These are phyloP conservation scores for Rhagium mordax DNA, from an alignment of 2,888 invertebrate genomes.

Conservation along the genomic window DNA sequence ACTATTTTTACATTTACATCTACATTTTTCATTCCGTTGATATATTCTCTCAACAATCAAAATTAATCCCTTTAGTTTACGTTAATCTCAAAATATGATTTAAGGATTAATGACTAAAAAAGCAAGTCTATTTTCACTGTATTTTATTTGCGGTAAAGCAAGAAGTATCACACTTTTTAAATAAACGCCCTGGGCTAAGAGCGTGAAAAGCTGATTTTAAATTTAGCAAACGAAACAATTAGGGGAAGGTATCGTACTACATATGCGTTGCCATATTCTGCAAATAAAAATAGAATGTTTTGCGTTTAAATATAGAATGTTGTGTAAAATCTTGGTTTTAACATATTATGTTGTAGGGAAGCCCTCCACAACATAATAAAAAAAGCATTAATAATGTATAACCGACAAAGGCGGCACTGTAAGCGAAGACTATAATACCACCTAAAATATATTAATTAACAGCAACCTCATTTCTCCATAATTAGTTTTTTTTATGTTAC, in stretches of 20 bases:
- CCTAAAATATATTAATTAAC: conserved; percentile 13
- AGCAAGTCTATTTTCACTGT: no score
- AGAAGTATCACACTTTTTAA: not conserved
- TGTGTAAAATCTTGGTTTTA: not conserved
- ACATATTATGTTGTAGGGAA: not conserved
- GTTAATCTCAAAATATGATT: no score
- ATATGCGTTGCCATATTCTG: not conserved
- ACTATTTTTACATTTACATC: no score
- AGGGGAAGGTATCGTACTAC: not conserved
- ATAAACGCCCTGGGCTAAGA: not conserved
- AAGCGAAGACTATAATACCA: not conserved
- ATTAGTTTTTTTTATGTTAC: conserved; percentile 2
- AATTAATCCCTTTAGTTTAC: no score
- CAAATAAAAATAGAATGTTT: not conserved
- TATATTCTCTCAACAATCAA: no score
- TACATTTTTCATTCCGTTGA: no score
- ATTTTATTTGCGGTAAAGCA: no score
- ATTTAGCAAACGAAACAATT: not conserved
- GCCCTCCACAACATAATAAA: not conserved
- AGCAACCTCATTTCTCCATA: conserved; percentile 4
- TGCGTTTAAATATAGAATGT: not conserved
- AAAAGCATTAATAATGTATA: not conserved
- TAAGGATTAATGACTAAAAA: no score
- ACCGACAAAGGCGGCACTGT: not conserved
- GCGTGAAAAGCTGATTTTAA: not conserved